Percentiles rank a stretch among this genome's conserved stretches.
Conservation (phyloP, 1,140 invertebrate species). For the Eurosta solidaginis region DNA sequence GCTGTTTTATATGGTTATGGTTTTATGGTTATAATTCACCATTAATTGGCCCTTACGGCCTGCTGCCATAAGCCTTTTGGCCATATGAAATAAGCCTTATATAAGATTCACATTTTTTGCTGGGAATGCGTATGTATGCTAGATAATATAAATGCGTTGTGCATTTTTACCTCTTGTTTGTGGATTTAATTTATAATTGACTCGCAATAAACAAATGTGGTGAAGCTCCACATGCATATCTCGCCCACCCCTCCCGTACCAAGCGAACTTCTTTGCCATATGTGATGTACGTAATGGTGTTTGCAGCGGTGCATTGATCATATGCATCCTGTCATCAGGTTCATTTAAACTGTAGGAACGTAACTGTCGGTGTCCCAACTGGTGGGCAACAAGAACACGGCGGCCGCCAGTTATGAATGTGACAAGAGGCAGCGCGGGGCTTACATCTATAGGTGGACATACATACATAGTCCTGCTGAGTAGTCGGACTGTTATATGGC, state of each 20-base stretch:
- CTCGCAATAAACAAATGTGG: conserved; percentile 36
- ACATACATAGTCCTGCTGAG: background rate
- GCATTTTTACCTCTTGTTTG: conserved; percentile 24
- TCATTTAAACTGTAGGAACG: conserved; percentile 37
- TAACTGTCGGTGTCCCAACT: background rate
- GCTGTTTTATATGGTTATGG: too few species aligned
- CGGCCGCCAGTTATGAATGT: background rate
- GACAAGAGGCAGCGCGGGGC: background rate
- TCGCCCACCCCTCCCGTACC: background rate
- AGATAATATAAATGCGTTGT: background rate
- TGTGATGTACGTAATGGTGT: background rate
- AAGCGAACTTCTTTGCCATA: background rate
- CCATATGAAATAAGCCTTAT: too few species aligned
- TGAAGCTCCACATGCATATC: background rate
- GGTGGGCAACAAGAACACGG: background rate
- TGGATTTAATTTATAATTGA: conserved; percentile 39
- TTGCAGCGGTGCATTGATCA: conserved; percentile 35
- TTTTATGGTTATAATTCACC: too few species aligned
- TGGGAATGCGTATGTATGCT: background rate
- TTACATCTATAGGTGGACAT: background rate
- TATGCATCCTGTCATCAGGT: conserved; percentile 39
- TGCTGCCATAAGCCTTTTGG: too few species aligned
- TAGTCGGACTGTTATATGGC: background rate
- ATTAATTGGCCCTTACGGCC: too few species aligned
- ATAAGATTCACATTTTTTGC: too few species aligned